Percentiles rank a stretch among this genome's conserved stretches.
Evolutionary conservation across 1,140 invertebrate genomes (phyloP).

Genomic region (Drosophila azteca): DNA sequence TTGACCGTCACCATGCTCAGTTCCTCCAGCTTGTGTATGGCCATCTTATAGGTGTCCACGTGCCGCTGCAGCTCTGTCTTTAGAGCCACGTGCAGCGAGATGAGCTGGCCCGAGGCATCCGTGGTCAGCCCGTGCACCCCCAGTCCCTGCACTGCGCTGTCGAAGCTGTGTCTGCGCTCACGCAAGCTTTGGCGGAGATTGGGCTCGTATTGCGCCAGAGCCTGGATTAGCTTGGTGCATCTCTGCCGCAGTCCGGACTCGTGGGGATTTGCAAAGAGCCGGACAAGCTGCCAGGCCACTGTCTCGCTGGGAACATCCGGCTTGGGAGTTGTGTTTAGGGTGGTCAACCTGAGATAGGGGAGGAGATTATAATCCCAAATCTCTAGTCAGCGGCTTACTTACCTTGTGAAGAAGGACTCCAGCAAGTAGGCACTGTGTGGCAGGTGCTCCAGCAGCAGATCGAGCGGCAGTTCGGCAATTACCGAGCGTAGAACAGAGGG

Average conservation of each 20-base stretch:
- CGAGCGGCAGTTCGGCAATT: constrained; percentile 91
- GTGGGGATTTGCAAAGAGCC: constrained; percentile 89
- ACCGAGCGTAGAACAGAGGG: constrained; percentile 89
- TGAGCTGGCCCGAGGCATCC: constrained; percentile 85
- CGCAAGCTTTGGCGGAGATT: constrained; percentile 86
- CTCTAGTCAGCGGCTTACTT: constrained; percentile 14
- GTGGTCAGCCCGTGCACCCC: constrained; percentile 94
- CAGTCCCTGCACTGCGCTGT: constrained; percentile 93
- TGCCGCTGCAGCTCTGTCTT: constrained; percentile 93
- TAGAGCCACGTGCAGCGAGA: constrained; percentile 88
- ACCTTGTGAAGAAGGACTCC: constrained; percentile 93
- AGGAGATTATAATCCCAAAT: too few relatives aligned
- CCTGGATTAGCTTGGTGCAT: constrained; percentile 85
- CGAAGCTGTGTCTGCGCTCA: constrained; percentile 88
- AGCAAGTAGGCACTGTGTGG: constrained; percentile 93
- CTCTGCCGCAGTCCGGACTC: constrained; percentile 86
- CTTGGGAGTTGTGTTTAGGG: constrained; percentile 85
- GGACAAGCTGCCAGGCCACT: constrained; percentile 91
- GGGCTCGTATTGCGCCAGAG: constrained; percentile 86
- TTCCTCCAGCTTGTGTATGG: constrained; percentile 94
- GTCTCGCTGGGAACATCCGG: constrained; percentile 89
- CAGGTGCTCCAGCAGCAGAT: constrained; percentile 93
- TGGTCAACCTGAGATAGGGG: constrained; percentile 84
- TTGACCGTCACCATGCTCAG: constrained; percentile 88
- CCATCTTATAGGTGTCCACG: constrained; percentile 93